Evolutionary conservation across 2,888 invertebrate species (phyloP).

Genomic region (Operophtera brumata): DNA sequence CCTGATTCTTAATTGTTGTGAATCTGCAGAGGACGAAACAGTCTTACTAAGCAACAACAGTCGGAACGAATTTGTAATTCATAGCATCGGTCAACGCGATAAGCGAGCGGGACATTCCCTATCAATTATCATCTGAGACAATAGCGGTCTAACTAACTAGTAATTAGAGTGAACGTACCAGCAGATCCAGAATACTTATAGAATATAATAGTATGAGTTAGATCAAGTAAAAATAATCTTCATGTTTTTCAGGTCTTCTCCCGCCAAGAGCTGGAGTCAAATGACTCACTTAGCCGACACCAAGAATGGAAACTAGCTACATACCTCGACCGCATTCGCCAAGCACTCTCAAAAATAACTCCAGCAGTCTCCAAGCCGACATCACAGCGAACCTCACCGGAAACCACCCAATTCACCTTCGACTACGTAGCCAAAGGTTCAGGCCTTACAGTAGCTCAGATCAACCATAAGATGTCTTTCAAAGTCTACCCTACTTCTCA

Average conservation of each 20-base stretch:
- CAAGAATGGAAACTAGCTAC: conserved; percentile 80
- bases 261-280: conserved; percentile 76
- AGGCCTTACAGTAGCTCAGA: conserved; percentile 80
- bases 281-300: conserved; percentile 69
- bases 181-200: conserved; percentile 3
- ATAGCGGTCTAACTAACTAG: conserved; percentile 5
- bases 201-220: not conserved
- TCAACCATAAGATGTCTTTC: conserved; percentile 77
- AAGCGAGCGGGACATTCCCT: not conserved
- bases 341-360: conserved; percentile 65
- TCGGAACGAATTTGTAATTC: not conserved
- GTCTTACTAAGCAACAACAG: not conserved
- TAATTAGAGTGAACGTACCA: conserved; percentile 1
- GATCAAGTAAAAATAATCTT: conserved; percentile 1
- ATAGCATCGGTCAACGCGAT: not conserved
- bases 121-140: conserved; percentile 10
- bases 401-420: conserved; percentile 64
- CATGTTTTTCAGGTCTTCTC: conserved; percentile 77
- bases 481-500: conserved; percentile 81
- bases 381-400: conserved; percentile 61
- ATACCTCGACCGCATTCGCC: conserved; percentile 75
- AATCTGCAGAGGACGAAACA: not conserved
- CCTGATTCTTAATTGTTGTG: not conserved
- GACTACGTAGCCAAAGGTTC: conserved; percentile 82
- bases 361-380: conserved; percentile 64